A percentile compares a stretch with the other conserved stretches of the same genome.
Conservation (phyloP, 1,140 invertebrate species). For the Formica selysi region DNA sequence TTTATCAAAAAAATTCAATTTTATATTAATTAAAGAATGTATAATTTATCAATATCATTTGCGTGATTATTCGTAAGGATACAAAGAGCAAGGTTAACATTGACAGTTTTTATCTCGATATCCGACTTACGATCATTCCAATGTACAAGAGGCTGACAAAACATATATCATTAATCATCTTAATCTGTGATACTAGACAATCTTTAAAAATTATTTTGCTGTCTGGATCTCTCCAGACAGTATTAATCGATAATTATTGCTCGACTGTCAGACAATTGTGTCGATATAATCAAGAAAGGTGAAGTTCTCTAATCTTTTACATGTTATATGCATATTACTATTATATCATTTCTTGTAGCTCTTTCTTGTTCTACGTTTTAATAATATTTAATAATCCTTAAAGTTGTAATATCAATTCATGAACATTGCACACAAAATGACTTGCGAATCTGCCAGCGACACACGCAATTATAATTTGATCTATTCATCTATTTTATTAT, state of each 20-base stretch:
- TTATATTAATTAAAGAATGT: constrained; percentile 3
- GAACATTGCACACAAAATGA: too few relatives aligned
- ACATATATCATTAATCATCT: not conserved
- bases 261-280: not conserved
- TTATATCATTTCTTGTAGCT: not conserved
- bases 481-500: not conserved
- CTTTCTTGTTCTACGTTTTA: not conserved
- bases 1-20: not conserved
- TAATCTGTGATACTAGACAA: not conserved
- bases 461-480: not conserved
- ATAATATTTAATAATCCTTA: not conserved
- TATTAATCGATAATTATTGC: not conserved
- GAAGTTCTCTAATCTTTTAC: not conserved
- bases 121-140: not conserved
- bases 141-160: not conserved
- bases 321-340: not conserved
- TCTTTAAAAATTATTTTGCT: constrained; percentile 1
- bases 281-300: not conserved
- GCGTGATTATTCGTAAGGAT: not conserved
- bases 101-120: not conserved
- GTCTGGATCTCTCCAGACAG: not conserved
- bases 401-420: not conserved
- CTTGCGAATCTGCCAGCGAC: too few relatives aligned
- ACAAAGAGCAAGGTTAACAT: not conserved
- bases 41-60: not conserved